Conservation (phyloP, 2,888 invertebrate genomes). For the Colostygia pectinataria region DNA sequence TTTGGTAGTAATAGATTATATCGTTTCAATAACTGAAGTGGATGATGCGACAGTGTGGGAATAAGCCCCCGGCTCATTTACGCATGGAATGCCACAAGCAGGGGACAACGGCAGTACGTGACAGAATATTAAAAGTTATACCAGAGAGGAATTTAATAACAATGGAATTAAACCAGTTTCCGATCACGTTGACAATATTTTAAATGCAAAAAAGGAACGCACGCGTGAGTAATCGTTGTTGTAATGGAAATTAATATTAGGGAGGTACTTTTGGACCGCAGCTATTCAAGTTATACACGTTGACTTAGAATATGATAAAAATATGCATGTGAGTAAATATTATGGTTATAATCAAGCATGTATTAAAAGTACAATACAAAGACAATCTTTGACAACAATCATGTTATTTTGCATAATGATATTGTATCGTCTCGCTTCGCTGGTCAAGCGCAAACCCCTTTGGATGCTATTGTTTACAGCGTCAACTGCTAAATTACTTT, state of each 20-base stretch:
- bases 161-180: constrained; percentile 44
- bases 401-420: constrained; percentile 33
- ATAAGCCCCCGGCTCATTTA: constrained; percentile 37
- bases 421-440: constrained; percentile 30
- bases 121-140: constrained; percentile 46
- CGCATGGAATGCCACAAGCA: constrained; percentile 36
- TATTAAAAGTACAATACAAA: constrained; percentile 13
- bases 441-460: constrained; percentile 27
- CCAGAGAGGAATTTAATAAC: constrained; percentile 45
- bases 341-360: neutral
- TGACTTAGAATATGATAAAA: too few relatives aligned
- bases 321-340: too few relatives aligned
- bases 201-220: constrained; percentile 39
- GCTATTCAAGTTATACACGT: neutral
- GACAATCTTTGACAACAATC: constrained; percentile 29
- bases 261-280: neutral
- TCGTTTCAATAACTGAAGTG: constrained; percentile 24
- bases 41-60: constrained; percentile 34
- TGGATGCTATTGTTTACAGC: constrained; percentile 10
- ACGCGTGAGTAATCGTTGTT: constrained; percentile 33
- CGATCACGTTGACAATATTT: constrained; percentile 43
- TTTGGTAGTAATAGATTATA: neutral
- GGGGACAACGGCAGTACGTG: constrained; percentile 43
- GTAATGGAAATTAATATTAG: constrained; percentile 18
- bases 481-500: constrained; percentile 12